Percentiles rank a stretch among this genome's conserved stretches.
Evolutionary conservation across 2,113 vertebrate genomes (phyloP).

Genomic region (Xenopus laevis): DNA sequence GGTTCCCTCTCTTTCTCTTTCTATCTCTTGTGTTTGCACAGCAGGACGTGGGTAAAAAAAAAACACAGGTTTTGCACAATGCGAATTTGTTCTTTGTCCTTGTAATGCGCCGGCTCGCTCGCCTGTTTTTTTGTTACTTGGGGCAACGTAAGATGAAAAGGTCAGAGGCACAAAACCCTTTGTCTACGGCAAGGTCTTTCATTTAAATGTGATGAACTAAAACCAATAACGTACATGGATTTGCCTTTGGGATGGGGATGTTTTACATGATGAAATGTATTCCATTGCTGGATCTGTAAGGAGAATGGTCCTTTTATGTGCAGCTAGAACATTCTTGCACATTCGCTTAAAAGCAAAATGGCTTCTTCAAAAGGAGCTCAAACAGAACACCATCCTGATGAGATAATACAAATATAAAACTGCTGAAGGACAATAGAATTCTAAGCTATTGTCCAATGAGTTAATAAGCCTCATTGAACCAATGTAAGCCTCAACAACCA

Average conservation of each 20-base stretch:
- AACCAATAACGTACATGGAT: neutral
- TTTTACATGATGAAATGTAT: too few species aligned
- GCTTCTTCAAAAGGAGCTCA: too few species aligned
- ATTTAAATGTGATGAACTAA: neutral
- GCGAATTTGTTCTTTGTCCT: constrained; percentile 10
- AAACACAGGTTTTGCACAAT: constrained; percentile 23
- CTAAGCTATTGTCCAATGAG: too few species aligned
- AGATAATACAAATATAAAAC: too few species aligned
- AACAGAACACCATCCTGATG: neutral
- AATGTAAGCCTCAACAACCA: too few species aligned
- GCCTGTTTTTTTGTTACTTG: neutral
- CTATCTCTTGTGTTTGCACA: neutral
- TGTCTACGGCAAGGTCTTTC: neutral
- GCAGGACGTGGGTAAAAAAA: constrained; percentile 5
- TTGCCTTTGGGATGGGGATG: neutral
- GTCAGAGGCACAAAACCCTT: neutral
- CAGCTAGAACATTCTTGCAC: too few species aligned
- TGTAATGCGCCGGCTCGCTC: neutral
- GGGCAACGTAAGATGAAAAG: constrained; percentile 4
- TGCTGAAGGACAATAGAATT: too few species aligned
- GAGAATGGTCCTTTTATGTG: too few species aligned
- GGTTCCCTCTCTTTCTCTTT: constrained; percentile 16
- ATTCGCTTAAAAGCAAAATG: too few species aligned
- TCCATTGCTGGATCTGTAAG: too few species aligned
- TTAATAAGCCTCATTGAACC: too few species aligned